A percentile compares a stretch with the other conserved stretches of the same genome.
Evolutionary conservation across 2,113 vertebrate species (phyloP).

Genomic region (Carlito syrichta): DNA sequence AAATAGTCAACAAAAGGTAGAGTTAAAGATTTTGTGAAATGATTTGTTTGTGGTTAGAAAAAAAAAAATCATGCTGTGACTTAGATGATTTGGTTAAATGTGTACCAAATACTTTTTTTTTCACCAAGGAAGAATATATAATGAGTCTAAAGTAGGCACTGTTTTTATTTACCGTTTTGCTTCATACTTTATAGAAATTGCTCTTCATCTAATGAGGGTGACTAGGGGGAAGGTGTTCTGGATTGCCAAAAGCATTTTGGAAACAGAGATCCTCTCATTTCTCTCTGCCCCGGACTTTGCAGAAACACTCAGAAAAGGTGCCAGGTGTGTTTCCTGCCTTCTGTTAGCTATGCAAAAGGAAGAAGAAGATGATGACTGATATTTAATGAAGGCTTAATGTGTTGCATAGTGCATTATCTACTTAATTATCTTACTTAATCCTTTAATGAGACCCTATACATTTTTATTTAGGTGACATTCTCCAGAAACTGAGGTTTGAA

Average conservation of each 20-base stretch:
- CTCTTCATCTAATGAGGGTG: not conserved
- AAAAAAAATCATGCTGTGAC: not conserved
- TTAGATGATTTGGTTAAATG: constrained; percentile 11
- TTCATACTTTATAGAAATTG: not conserved
- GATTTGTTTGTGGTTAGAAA: constrained; percentile 3
- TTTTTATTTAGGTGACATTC: not conserved
- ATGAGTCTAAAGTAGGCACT: not conserved
- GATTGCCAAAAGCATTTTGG: not conserved
- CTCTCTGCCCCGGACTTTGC: not conserved
- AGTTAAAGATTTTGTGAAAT: constrained; percentile 33
- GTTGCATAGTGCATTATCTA: not conserved
- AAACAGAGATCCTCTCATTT: not conserved
- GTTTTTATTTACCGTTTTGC: not conserved
- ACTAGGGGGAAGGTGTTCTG: not conserved
- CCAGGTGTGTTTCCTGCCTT: not conserved
- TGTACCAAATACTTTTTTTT: not conserved
- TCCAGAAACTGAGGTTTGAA: not conserved
- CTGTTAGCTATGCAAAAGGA: not conserved
- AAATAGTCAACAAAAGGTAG: not conserved
- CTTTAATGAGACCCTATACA: not conserved
- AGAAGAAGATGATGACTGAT: not conserved
- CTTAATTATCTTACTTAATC: constrained; percentile 17
- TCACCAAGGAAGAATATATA: not conserved
- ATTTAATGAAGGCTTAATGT: not conserved
- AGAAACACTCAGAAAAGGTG: not conserved